Evolutionary conservation across 2,113 vertebrate genomes (phyloP).

Genomic region (Vulpes vulpes): DNA sequence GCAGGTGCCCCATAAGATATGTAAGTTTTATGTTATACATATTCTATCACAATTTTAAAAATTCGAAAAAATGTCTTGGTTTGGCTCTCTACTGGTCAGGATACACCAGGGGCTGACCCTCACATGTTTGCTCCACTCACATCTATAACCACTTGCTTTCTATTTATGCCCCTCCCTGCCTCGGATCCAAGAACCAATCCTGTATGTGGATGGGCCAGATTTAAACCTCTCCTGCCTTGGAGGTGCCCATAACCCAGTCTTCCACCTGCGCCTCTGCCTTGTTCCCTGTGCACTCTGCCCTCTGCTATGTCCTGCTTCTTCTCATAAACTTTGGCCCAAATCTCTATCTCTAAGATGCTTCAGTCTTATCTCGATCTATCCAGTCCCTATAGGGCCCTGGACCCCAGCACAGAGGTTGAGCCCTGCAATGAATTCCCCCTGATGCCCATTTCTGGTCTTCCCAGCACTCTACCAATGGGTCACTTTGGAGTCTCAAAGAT

Average conservation of each 20-base stretch:
- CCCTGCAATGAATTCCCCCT: neutral
- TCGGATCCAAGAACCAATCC: accelerated
- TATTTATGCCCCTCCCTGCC: neutral
- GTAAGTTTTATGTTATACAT: neutral
- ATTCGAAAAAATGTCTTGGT: neutral
- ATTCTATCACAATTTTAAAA: neutral
- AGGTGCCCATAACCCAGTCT: neutral
- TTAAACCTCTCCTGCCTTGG: neutral
- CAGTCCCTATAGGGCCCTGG: neutral
- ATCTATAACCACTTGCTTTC: neutral
- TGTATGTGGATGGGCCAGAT: neutral
- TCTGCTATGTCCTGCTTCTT: neutral
- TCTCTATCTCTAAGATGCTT: neutral
- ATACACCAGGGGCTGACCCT: neutral
- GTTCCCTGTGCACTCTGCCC: neutral
- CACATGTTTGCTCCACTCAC: neutral
- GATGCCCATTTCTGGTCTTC: neutral
- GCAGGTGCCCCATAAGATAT: neutral
- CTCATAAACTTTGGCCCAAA: neutral
- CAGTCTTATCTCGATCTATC: neutral
- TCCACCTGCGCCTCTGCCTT: neutral
- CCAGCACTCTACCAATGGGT: neutral
- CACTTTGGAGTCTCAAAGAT: neutral
- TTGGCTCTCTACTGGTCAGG: neutral
- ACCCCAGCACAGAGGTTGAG: neutral